phyloP scores from a whole-genome alignment of 2,113 vertebrate species.

The Mohoua ochrocephala region DNA sequence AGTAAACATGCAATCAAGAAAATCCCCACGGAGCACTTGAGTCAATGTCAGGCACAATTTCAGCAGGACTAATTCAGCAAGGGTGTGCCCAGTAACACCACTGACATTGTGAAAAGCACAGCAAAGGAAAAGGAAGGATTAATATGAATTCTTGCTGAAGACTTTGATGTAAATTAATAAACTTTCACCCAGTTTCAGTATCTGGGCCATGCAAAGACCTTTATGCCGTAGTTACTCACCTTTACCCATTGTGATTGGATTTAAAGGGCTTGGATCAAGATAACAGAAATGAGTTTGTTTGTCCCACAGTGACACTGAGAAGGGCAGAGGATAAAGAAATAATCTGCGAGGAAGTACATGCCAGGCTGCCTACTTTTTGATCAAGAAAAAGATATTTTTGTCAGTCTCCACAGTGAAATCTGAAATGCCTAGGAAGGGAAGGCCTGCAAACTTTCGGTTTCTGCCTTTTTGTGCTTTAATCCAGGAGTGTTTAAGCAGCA shows the following conservation, averaged over 20 bases:
- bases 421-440: neutral
- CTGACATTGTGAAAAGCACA: neutral
- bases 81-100: neutral
- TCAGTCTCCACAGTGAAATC: neutral
- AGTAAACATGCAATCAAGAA: slow-evolving; percentile 17
- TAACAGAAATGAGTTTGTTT: neutral
- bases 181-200: neutral
- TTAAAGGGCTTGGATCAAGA: neutral
- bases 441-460: neutral
- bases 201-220: neutral
- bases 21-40: neutral
- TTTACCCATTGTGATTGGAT: neutral
- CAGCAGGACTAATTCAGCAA: neutral
- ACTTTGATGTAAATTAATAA: neutral
- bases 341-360: neutral
- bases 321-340: slow-evolving; percentile 11
- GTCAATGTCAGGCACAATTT: neutral
- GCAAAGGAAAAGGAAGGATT: neutral
- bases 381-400: neutral
- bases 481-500: neutral
- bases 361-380: neutral
- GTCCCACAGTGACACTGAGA: neutral
- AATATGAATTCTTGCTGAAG: neutral
- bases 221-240: neutral
- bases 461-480: neutral